These are phyloP conservation scores for Musca vetustissima DNA, from an alignment of 1,140 invertebrate species.

Conservation along the genomic window DNA sequence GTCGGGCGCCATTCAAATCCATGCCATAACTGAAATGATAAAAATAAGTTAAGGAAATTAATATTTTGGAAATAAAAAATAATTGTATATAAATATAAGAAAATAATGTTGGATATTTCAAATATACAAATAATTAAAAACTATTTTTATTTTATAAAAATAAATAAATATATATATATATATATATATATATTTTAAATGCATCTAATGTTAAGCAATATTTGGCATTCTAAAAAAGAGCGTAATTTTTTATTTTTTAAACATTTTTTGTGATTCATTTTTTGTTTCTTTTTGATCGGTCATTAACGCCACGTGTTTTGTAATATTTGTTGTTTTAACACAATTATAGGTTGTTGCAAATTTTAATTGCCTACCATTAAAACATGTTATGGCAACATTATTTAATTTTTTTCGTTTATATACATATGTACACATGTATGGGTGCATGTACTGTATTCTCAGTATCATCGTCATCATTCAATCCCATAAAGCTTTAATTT, in stretches of 20 bases:
- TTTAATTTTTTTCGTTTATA: not conserved
- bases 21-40: slow-evolving; percentile 78
- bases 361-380: slow-evolving; percentile 17
- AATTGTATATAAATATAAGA: not conserved
- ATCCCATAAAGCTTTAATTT: slow-evolving; percentile 17
- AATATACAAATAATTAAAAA: too few species aligned
- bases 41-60: slow-evolving; percentile 6
- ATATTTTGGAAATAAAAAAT: too few species aligned
- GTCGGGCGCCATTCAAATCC: slow-evolving; percentile 84
- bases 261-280: not conserved
- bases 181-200: too few species aligned
- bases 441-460: too few species aligned
- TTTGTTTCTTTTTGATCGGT: not conserved
- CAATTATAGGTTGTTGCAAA: slow-evolving; percentile 1
- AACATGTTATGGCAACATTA: slow-evolving; percentile 8
- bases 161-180: too few species aligned
- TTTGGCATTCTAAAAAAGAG: too few species aligned
- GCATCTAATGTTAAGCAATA: too few species aligned
- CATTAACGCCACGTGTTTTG: slow-evolving; percentile 12
- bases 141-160: too few species aligned
- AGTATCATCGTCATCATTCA: too few species aligned
- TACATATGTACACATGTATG: too few species aligned
- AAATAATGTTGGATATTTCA: too few species aligned
- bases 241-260: too few species aligned
- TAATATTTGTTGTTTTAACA: slow-evolving; percentile 3